Base-by-base conservation (phyloP, 2,888 invertebrate genomes). In the Proisotoma minuta region DNA sequence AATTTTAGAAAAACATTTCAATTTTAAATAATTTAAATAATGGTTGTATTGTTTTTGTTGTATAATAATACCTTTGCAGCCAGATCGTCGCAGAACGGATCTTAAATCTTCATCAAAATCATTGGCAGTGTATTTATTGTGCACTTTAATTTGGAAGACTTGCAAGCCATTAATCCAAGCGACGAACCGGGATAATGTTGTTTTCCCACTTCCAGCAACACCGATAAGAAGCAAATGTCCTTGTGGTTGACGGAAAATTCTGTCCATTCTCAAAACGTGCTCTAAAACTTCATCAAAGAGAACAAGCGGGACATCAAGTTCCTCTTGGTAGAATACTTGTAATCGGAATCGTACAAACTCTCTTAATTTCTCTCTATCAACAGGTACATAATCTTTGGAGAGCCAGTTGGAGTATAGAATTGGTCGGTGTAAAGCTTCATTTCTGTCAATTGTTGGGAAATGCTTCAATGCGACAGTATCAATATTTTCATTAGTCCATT, bases 161-260 rank as follows among this genome's bases (percentile, higher is more conserved):
- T 92, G 93, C 39, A 99, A 83, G 5, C 99, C 99, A 78, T 99
- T 99, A 91, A 99, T 95, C 97, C 99, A 99, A 53, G 99, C 99
- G 29, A 99, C 99, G 79, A 99, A 99, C 72, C 99, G 85, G 26
- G 98, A 98, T 73, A 99, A 84, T 10, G 99, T 99, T 1, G 99
- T 99, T 81, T 99, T 99, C 72, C 99, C 99, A 70, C 98, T 95
- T 50, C 99, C 99, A 57, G 97, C 97, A 4, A 98, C 98, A 71
- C 99, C 99, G 76, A 99, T 99, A 5, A 99, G 84, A 75, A 99
- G 80, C 73, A 99, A 80, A 80, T 99, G 99, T 60, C 99, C 99
- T 78, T 99, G 98, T 5, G 97, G 97, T 79, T 99, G 98, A 59
- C 99, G 84, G 86, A 99, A 99, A 76, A 99, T 99, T 76, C 99